These are phyloP conservation scores for Daubentonia madagascariensis DNA, from an alignment of 2,113 vertebrate genomes.

Conservation along the genomic window DNA sequence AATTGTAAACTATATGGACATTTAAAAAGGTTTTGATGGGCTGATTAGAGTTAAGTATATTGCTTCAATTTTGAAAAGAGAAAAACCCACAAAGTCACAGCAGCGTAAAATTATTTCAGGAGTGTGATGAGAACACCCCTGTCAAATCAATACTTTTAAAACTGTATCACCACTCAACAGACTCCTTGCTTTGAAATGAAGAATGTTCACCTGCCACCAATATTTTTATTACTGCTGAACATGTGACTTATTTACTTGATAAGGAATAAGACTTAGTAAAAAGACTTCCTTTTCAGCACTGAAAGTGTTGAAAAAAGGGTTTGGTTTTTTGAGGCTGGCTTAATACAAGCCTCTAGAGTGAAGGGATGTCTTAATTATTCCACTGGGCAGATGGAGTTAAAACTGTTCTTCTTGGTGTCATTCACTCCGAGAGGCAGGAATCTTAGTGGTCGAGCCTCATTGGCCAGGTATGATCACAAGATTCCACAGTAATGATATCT, in stretches of 20 bases:
- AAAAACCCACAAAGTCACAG: constrained; percentile 47
- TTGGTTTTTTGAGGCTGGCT: background rate
- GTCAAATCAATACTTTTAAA: constrained; percentile 52
- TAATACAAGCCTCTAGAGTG: background rate
- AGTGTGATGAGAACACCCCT: constrained; percentile 31
- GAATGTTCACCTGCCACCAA: constrained; percentile 16
- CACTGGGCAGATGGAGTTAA: background rate
- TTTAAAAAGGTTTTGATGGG: constrained; percentile 58
- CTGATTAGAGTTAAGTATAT: constrained; percentile 52
- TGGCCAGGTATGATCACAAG: background rate
- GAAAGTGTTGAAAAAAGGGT: constrained; percentile 30
- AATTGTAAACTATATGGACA: constrained; percentile 19
- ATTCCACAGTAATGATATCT: constrained; percentile 22
- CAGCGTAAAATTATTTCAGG: constrained; percentile 45
- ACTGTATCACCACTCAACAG: constrained; percentile 10
- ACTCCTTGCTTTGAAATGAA: constrained; percentile 48
- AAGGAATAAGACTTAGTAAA: constrained; percentile 4
- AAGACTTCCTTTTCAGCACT: background rate
- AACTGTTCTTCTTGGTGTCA: background rate
- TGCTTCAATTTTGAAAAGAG: constrained; percentile 35
- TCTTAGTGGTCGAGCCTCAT: background rate
- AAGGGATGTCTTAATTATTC: background rate
- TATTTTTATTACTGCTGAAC: constrained; percentile 29
- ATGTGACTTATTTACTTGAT: constrained; percentile 51
- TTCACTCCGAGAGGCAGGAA: background rate